Conservation (phyloP, 1,140 invertebrate species). For the Globodera ellingtonae region DNA sequence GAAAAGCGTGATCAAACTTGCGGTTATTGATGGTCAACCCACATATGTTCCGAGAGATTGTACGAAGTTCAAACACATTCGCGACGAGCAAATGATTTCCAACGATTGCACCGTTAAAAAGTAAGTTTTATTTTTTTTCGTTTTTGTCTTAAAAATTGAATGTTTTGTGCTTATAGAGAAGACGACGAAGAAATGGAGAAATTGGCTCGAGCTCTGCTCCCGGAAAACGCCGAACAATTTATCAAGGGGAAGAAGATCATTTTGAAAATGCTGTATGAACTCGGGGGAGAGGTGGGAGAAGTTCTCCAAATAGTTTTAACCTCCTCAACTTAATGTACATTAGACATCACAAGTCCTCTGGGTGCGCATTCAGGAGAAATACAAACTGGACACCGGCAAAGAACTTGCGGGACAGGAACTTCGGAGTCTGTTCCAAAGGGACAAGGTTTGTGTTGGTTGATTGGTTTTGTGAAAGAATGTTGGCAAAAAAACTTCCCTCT, state of each 20-base stretch:
- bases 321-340: neutral
- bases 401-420: constrained; percentile 23
- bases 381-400: constrained; percentile 12
- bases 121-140: constrained; percentile 5
- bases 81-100: constrained; percentile 21
- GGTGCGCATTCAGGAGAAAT: constrained; percentile 13
- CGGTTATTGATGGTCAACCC: constrained; percentile 11
- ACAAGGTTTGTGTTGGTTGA: neutral
- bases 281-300: constrained; percentile 11
- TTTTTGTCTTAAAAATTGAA: neutral
- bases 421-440: constrained; percentile 14
- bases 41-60: constrained; percentile 9
- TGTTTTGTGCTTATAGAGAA: constrained; percentile 10
- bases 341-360: neutral
- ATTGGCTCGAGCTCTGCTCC: constrained; percentile 21
- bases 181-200: constrained; percentile 11
- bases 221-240: constrained; percentile 10
- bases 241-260: constrained; percentile 23
- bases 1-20: neutral
- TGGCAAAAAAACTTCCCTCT: neutral
- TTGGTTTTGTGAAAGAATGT: neutral
- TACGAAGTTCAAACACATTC: constrained; percentile 15
- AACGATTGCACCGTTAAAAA: neutral
- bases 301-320: neutral
- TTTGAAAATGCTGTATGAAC: constrained; percentile 14